Base-by-base conservation (phyloP, 2,888 invertebrate genomes). In the Drosophila mimetica region DNA sequence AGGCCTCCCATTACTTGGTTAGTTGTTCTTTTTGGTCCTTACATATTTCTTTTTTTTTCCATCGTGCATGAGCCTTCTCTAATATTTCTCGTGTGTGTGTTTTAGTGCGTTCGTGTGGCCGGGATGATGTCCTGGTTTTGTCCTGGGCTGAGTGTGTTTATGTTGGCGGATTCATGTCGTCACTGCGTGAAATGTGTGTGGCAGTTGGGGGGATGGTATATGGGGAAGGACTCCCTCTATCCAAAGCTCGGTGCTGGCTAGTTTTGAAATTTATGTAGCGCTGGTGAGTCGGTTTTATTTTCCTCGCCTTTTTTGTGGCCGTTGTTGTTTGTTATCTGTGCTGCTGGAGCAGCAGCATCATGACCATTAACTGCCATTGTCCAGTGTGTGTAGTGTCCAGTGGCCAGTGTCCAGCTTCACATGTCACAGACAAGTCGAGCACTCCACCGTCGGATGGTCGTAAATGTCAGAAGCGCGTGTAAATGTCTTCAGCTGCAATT, bases 401-500 rank as follows among this genome's bases (percentile, higher is more conserved):
- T 51, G 53, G 66, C 54, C 63, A 59, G 57, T 48, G 74, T 74
- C 63, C 67, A 58, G 59, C 55, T 86, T 84, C 84, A 66, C 82
- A 79, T 84, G 82, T 86, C 88, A 84, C 74, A 64, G 65, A 76
- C 77, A 73, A 64, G 54, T 52, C 42, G 44, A 34, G 52, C 46
- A 42, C 37, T 48, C 39, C 44, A 50, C 55, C 69, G 66, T 75
- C 77, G 81, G 89, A 88, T 79, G 88, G 86, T 88, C 85, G 90
- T 90, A 89, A 85, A 89, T 90, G 90, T 90, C 89, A 88, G 74
- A 52, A 60, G 71, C 77, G 76, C 74, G 80, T 86, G 80, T 86
- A 74, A 80, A 89, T 89, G 88, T 89, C 86, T 89, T 89, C 88
- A 83, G 79, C 77, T 83, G 88, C 86, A 90, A 90, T 88, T 89